Conservation (phyloP, 2,113 vertebrate genomes). For the Perccottus glenii region DNA sequence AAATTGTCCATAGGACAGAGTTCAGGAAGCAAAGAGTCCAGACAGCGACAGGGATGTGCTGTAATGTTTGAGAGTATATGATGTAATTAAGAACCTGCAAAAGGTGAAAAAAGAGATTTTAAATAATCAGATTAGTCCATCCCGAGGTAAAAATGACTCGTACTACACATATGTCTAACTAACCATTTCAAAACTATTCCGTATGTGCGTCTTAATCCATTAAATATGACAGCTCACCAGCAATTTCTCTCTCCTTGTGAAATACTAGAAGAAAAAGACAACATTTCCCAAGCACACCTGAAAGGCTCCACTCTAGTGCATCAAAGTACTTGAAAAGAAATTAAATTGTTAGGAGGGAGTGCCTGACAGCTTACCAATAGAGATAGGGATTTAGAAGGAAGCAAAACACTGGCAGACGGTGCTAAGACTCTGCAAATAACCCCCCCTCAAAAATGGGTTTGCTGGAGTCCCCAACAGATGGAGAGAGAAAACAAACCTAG, state of each 20-base stretch:
- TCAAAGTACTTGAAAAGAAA: constrained; percentile 65
- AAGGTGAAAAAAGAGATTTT: too few species aligned
- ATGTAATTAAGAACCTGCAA: too few species aligned
- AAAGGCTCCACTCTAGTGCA: constrained; percentile 53
- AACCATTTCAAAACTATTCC: background rate
- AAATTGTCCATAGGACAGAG: too few species aligned
- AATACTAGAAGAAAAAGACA: constrained; percentile 41
- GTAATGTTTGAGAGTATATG: too few species aligned
- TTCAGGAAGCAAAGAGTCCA: too few species aligned
- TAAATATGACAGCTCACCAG: constrained; percentile 28
- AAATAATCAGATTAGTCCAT: too few species aligned
- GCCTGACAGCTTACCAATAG: constrained; percentile 56
- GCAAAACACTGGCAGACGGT: constrained; percentile 68
- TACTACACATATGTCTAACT: background rate
- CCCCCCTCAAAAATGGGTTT: constrained; percentile 29
- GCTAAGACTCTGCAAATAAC: constrained; percentile 59
- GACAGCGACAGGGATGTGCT: too few species aligned
- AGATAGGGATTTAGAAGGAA: constrained; percentile 37
- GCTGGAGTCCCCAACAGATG: constrained; percentile 64
- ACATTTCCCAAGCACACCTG: constrained; percentile 47
- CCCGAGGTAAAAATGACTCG: background rate
- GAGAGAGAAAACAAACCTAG: constrained; percentile 66
- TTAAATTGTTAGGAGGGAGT: constrained; percentile 47
- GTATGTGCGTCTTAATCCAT: background rate
- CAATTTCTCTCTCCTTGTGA: constrained; percentile 30